Conservation (phyloP, 2,888 invertebrate genomes). For the Papilio gigon region DNA sequence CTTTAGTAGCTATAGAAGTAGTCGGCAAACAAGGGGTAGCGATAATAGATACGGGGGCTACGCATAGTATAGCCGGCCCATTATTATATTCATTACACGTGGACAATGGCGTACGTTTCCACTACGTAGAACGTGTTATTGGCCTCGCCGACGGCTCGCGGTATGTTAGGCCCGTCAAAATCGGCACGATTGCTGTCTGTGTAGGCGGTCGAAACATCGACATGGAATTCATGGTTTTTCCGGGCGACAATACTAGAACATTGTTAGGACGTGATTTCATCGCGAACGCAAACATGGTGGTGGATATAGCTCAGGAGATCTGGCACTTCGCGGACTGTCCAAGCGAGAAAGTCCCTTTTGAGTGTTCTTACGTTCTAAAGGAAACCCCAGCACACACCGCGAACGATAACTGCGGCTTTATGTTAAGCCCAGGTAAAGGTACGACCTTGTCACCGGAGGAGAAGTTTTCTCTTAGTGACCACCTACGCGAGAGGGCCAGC, state of each 20-base stretch:
- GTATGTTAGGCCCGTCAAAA: constrained; percentile 3
- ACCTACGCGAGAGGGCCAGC: constrained; percentile 46
- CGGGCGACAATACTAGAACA: constrained; percentile 33
- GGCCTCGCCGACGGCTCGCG: constrained; percentile 37
- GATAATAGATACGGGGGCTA: constrained; percentile 39
- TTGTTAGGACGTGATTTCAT: constrained; percentile 24
- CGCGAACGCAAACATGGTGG: background rate
- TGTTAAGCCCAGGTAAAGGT: background rate
- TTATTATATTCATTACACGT: constrained; percentile 23
- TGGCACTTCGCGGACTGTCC: background rate
- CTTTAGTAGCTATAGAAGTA: constrained; percentile 4
- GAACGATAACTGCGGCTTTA: constrained; percentile 15
- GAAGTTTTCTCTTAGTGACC: background rate
- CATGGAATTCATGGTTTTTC: constrained; percentile 31
- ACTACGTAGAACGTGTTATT: background rate
- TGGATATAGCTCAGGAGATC: constrained; percentile 1
- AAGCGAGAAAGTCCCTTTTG: background rate
- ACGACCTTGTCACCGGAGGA: no score
- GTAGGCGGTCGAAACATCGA: constrained; percentile 10
- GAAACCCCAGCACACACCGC: constrained; percentile 14
- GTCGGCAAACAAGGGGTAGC: constrained; percentile 31
- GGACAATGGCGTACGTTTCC: constrained; percentile 22
- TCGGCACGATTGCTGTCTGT: constrained; percentile 2
- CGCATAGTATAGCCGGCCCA: constrained; percentile 35
- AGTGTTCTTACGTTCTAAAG: constrained; percentile 2